Base-by-base conservation (phyloP, 2,113 vertebrate genomes). In the Formicarius rufipectus region DNA sequence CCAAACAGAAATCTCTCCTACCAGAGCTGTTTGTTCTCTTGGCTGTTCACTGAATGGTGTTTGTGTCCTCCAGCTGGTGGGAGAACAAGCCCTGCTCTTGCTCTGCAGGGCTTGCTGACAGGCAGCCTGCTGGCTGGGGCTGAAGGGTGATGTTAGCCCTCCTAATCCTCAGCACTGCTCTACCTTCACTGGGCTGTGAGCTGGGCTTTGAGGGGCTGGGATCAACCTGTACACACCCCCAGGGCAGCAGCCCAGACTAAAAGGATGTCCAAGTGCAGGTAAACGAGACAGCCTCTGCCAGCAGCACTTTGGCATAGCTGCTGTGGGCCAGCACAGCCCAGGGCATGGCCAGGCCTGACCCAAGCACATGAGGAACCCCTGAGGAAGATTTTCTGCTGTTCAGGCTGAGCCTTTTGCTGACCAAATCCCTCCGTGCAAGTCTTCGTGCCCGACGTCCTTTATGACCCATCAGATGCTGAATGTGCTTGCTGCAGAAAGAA, bases 61-160 rank as follows among this genome's bases (percentile, higher is more conserved):
- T 52, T 39, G 13, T 5, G 25, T 71, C 71, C 74, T 76, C 78
- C 56, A 73, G 24, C 24, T 2, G 1, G 58, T 7, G 37, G 49
- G 39, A 87, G 81, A 63, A 76, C 40, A 35, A 79, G 82, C 2
- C 2, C 1, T 37, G 55, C 6, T 45, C 66, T 50, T 78, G 33
- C 64, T 87, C 78, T 78, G 50, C 82, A 76, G 49, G 42, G 71
- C 75, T 86, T 63, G 33, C 64, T 68, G 59, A 89, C 85, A 76
- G 80, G 20, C 68, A 82, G 45, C 37, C 73, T 53, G 67, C 78
- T 6, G 2, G 55, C 71, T 63, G 53, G 53, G 69, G 22, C 25
- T 20, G 64, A 14, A 96, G 91, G 62, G 88, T 88, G 59, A 92
- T 90, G 79, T 92, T 55, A 95, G 58, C 44, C 71, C 53, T 90